These are phyloP conservation scores for Nipponacmea schrenckii DNA, from an alignment of 2,888 invertebrate species.

Conservation along the genomic window DNA sequence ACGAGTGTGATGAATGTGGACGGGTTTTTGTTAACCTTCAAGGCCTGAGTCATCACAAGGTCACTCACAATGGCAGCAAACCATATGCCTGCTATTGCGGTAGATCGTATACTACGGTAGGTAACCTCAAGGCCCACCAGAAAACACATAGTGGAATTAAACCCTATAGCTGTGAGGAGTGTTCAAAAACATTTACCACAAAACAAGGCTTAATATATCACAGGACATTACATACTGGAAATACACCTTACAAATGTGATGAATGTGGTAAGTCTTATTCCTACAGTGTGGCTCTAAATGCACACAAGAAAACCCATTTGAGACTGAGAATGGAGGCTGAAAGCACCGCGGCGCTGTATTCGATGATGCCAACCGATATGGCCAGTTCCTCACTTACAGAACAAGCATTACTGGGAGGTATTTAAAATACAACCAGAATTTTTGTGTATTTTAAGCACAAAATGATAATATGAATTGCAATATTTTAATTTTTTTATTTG, in stretches of 20 bases:
- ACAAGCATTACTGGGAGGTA: no score
- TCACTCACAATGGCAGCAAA: not conserved
- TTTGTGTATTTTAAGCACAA: no score
- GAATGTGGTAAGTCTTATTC: not conserved
- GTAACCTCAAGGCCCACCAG: not conserved
- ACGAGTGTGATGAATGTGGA: not conserved
- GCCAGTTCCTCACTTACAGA: no score
- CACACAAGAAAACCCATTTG: not conserved
- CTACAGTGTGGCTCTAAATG: constrained; percentile 1
- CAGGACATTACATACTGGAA: not conserved
- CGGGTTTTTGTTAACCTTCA: not conserved
- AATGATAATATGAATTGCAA: no score
- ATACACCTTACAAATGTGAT: constrained; percentile 2
- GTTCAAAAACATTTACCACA: constrained; percentile 5
- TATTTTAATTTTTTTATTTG: no score
- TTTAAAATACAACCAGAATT: no score
- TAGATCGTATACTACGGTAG: not conserved
- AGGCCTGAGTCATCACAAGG: not conserved
- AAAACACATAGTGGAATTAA: not conserved
- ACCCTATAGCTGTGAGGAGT: not conserved
- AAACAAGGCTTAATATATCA: not conserved
- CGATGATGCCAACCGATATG: no score
- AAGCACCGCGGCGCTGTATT: no score
- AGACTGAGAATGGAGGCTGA: not conserved
- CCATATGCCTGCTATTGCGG: not conserved